A percentile compares a stretch with the other conserved stretches of the same genome.
Conservation (phyloP, 2,797 vertebrate species). For the Lepus oiostolus region DNA sequence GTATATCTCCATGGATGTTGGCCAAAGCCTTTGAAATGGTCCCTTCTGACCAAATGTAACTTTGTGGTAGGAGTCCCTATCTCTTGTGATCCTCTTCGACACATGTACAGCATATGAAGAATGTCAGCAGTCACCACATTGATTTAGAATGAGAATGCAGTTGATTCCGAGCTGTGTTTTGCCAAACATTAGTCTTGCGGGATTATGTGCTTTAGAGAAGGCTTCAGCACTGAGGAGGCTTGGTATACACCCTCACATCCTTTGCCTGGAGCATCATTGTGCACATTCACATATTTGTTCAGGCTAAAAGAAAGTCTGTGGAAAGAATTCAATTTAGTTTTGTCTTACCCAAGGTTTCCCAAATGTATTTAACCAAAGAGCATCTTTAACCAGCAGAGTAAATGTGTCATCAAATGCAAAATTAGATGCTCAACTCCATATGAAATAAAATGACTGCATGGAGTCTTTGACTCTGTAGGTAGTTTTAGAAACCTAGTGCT, state of each 20-base stretch:
- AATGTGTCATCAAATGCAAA: background rate
- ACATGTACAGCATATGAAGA: background rate
- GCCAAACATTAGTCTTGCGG: background rate
- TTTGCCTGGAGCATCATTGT: background rate
- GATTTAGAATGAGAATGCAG: background rate
- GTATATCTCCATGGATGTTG: background rate
- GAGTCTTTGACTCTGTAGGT: background rate
- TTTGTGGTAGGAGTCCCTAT: background rate
- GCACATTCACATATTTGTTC: background rate
- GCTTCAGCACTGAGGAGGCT: background rate
- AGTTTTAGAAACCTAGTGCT: background rate
- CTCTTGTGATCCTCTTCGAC: background rate
- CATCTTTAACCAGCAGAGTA: background rate
- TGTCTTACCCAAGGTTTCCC: conserved; percentile 53
- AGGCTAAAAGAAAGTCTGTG: background rate
- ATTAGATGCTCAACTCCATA: background rate
- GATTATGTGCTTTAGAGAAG: background rate
- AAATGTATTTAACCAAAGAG: conserved; percentile 16
- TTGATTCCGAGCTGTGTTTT: background rate
- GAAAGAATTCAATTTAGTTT: background rate
- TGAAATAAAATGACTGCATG: background rate
- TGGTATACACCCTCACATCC: background rate
- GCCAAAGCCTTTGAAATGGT: background rate
- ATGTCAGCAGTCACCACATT: background rate
- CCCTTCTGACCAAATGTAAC: background rate